Evolutionary conservation across 1,140 invertebrate genomes (phyloP), one percentile per base, ranked within the genome.

Genomic region (Papilio aristodemus): DNA sequence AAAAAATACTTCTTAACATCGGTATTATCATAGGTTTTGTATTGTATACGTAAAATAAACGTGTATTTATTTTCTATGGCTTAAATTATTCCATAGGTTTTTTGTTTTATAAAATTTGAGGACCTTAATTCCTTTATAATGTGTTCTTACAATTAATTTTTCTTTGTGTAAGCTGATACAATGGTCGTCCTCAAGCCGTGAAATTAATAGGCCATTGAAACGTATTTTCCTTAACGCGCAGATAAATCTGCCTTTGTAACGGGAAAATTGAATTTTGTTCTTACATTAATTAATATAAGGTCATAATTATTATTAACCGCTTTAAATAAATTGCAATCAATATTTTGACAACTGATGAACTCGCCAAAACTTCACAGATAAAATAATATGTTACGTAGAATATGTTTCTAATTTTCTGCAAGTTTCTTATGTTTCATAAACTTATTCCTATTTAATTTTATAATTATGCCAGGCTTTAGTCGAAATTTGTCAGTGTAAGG

Each of bases 181-280:
- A 54, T 54, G 27, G 27, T 32, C 22, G 46, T 54, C 46, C 3
- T 25, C 19, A 54, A 22, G 9, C 46, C 10, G 19, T 54, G 19
- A 54, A 54, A 54, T 54, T 54, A 54, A 54, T 54, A 54, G 46
- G 22, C 46, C 46, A 54, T 54, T 54, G 46, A 25, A 19, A 22
- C 19, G 46, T 13, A 54, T 54, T 54, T 54, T 25, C 46, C 46
- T 25, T 54, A 54, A 54, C 10, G 19, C 46, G 46, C 1, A 9
- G 46, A 54, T 54, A 54, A 25, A 54, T 25, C 19, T 11, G 46
- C 19, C 46, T 54, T 54, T 54, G 46, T 54, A 10, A 54, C 22
- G 46, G 22, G 46, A 22, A 13, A 54, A 54, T 54, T 54, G 46
- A 54, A 54, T 54, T 54, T 54, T 50, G 19, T 50, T 54, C 19